Percentiles rank a stretch among this genome's conserved stretches.
These are phyloP conservation scores for Australoheros scitulus DNA, from an alignment of 2,113 vertebrate species.

Conservation along the genomic window DNA sequence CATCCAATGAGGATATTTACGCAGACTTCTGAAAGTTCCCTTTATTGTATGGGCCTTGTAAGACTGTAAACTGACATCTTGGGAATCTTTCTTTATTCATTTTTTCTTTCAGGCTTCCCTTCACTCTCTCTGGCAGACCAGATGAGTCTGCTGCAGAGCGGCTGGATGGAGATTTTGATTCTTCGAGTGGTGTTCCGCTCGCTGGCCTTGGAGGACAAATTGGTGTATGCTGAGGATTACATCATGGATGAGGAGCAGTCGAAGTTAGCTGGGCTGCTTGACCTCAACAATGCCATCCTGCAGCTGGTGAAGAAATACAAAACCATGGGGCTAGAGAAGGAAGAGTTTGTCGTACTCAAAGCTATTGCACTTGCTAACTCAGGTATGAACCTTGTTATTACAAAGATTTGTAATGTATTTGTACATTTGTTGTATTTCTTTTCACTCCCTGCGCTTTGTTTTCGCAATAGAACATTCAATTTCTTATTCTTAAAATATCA, in stretches of 20 bases:
- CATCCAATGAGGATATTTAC: neutral
- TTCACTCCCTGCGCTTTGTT: neutral
- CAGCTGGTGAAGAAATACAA: conserved; percentile 97
- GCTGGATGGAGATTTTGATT: conserved; percentile 99
- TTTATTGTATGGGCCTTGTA: neutral
- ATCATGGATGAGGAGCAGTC: conserved; percentile 98
- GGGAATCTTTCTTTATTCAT: neutral
- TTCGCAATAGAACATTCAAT: neutral
- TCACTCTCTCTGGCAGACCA: conserved; percentile 97
- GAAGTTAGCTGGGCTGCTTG: conserved; percentile 92
- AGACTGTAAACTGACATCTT: neutral
- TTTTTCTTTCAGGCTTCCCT: conserved; percentile 86
- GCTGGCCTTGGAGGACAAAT: conserved; percentile 90
- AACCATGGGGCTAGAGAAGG: conserved; percentile 93
- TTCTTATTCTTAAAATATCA: conserved; percentile 48
- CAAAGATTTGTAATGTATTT: neutral
- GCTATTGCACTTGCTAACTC: conserved; percentile 98
- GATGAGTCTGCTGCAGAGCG: conserved; percentile 98
- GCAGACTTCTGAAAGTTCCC: neutral
- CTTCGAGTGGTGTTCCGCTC: conserved; percentile 96
- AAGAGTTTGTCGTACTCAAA: conserved; percentile 98
- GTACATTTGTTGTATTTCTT: neutral
- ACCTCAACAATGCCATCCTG: conserved; percentile 95
- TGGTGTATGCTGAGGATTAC: conserved; percentile 98
- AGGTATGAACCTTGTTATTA: conserved; percentile 75